Percentiles rank a stretch among this genome's conserved stretches.
Evolutionary conservation across 2,888 invertebrate genomes (phyloP).

Genomic region (Catotricha subobsoleta): DNA sequence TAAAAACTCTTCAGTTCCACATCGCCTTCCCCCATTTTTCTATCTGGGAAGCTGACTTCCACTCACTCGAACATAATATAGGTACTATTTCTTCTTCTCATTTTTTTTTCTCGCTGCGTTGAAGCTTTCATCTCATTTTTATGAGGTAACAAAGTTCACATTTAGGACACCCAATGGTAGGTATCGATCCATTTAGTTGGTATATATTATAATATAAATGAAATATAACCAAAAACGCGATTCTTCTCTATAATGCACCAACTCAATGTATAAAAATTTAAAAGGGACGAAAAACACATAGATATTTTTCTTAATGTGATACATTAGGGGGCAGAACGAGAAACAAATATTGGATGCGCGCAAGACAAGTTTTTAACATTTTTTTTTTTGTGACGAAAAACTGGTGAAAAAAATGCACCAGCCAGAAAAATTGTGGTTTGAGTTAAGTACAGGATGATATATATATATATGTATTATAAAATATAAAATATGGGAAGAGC

Average conservation of each 20-base stretch:
- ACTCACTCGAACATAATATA: not conserved
- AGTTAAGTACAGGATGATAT: too few species aligned
- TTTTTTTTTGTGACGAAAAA: too few species aligned
- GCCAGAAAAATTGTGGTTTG: too few species aligned
- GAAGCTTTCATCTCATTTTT: constrained; percentile 2
- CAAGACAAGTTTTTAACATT: constrained; percentile 7
- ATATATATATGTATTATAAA: too few species aligned
- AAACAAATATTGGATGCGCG: constrained; percentile 6
- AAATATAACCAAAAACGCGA: not conserved
- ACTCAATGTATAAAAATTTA: too few species aligned
- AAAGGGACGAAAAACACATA: constrained; percentile 5
- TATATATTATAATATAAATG: constrained; percentile 1
- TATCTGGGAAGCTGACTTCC: too few species aligned
- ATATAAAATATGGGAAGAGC: too few species aligned
- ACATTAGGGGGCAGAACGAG: constrained; percentile 1
- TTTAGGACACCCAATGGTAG: constrained; percentile 4
- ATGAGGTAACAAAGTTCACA: constrained; percentile 8
- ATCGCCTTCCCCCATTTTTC: too few species aligned
- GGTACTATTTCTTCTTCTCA: not conserved
- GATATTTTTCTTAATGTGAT: constrained; percentile 5
- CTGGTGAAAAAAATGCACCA: too few species aligned
- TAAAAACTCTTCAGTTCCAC: too few species aligned
- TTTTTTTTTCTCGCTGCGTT: not conserved
- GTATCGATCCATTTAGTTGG: constrained; percentile 6
- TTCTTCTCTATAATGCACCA: not conserved